These are phyloP conservation scores for Caenorhabditis tropicalis DNA, from an alignment of 1,140 invertebrate species.

Conservation along the genomic window DNA sequence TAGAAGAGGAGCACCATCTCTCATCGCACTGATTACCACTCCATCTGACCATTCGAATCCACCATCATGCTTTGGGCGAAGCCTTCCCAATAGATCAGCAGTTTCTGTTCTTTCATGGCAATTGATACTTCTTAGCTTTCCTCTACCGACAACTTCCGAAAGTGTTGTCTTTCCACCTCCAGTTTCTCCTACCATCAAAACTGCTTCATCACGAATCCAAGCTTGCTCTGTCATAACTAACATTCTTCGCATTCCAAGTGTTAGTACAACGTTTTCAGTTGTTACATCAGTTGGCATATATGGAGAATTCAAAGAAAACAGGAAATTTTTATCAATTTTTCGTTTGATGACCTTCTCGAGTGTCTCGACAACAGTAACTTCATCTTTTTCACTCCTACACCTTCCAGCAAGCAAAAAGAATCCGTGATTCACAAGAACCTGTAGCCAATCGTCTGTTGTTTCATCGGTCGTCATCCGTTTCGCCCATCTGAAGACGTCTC, in stretches of 20 bases:
- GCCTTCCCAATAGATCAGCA: conserved; percentile 92
- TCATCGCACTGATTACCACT: conserved; percentile 89
- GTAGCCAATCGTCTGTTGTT: conserved; percentile 87
- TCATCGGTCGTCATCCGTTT: conserved; percentile 81
- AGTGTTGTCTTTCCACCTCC: conserved; percentile 98
- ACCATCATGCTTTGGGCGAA: conserved; percentile 79
- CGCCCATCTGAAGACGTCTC: conserved; percentile 95
- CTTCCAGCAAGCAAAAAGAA: conserved; percentile 86
- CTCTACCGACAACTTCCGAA: conserved; percentile 78
- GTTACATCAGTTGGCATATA: conserved; percentile 70
- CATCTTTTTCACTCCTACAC: conserved; percentile 84
- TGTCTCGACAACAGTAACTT: conserved; percentile 75
- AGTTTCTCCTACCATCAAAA: conserved; percentile 94
- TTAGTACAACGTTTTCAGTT: conserved; percentile 74
- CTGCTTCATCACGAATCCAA: conserved; percentile 88
- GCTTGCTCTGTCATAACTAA: conserved; percentile 89
- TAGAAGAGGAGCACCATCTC: conserved; percentile 84
- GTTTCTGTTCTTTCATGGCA: conserved; percentile 99
- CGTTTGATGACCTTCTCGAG: conserved; percentile 86
- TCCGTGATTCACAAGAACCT: conserved; percentile 92
- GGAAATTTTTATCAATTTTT: conserved; percentile 77
- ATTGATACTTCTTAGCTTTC: conserved; percentile 81
- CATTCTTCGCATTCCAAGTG: conserved; percentile 76
- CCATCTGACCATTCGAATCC: conserved; percentile 97
- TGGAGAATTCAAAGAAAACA: conserved; percentile 83